Evolutionary conservation across 2,113 vertebrate genomes (phyloP), one percentile per base, ranked within the genome.

Genomic region (Chaetodon auriga): DNA sequence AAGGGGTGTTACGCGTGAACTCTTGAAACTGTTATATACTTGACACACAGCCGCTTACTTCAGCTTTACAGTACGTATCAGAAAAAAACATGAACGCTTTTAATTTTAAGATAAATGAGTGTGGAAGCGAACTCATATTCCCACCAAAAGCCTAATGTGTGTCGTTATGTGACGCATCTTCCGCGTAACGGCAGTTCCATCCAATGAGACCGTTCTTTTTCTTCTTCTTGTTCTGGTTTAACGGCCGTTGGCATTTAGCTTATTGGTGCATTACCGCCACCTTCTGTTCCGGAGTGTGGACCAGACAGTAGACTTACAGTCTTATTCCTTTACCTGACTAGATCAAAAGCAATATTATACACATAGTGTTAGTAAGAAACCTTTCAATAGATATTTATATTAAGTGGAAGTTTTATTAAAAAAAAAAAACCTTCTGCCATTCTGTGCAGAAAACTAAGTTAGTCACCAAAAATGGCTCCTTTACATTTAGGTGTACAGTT

Each of bases 131-230:
- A 87, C 80, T 84, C 82, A 92, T 91, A 90, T 93, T 93, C 93
- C 91, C 92, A 92, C 91, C 94, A 89, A 92, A 94, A 88, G 78
- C 72, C 36, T 68, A 55, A 48, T 21, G 61, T 30, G 74, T 48
- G 57, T 75, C 41, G 57, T 13, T 6, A 58, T 63, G 25, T 77
- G 73, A 89, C 85, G 79, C 57, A 25, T 75, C 7, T 84, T 94
- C 91, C 90, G 64, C 0, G 16, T 14, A 6, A 7, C 10, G 0
- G 15, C 1, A 4, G 2, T 68, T 62, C 38, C 21, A 57, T 19
- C 92, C 88, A 90, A 92, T 92, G 1, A 80, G 58, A 19, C 71
- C 1, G 0, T 3, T 15, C 51, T 0, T 16, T 0, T 53, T 80
- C 87, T 80, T 51, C 53, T 43, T 55, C 38, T 41, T 41, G 2